Conservation (phyloP, 2,888 invertebrate species). For the Lepidochitona cinerea region DNA sequence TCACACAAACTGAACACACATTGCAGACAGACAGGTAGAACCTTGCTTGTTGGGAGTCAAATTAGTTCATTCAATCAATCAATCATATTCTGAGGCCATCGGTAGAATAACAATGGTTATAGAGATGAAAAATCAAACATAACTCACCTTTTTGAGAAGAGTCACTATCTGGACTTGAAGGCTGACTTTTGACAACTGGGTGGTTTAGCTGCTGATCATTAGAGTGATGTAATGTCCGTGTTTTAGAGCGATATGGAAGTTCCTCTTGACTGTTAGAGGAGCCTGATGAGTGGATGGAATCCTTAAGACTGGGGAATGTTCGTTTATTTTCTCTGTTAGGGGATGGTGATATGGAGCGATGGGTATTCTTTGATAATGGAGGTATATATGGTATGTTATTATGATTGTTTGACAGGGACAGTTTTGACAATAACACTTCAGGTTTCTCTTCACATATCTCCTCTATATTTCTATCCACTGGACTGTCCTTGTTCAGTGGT, state of each 20-base stretch:
- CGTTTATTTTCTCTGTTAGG: slow-evolving; percentile 31
- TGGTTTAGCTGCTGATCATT: slow-evolving; percentile 25
- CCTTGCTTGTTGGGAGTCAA: too few species aligned
- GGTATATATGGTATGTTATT: neutral
- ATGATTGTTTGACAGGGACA: neutral
- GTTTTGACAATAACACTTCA: neutral
- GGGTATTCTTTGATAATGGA: slow-evolving; percentile 23
- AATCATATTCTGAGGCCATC: too few species aligned
- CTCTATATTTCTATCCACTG: neutral
- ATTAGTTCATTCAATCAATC: too few species aligned
- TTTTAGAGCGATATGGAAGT: slow-evolving; percentile 39
- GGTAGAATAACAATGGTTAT: too few species aligned
- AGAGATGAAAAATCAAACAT: too few species aligned
- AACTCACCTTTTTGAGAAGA: neutral
- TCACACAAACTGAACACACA: too few species aligned
- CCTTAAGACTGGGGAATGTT: slow-evolving; percentile 47
- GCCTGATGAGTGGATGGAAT: slow-evolving; percentile 46
- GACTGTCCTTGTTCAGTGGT: too few species aligned
- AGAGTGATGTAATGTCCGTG: slow-evolving; percentile 41
- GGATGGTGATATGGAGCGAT: slow-evolving; percentile 34
- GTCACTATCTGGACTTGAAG: slow-evolving; percentile 38
- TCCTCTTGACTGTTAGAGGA: slow-evolving; percentile 18
- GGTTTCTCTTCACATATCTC: neutral
- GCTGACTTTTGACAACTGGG: slow-evolving; percentile 36
- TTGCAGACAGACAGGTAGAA: too few species aligned